These are phyloP conservation scores for Xylocopa sonorina DNA, from an alignment of 1,140 invertebrate species.

Conservation along the genomic window DNA sequence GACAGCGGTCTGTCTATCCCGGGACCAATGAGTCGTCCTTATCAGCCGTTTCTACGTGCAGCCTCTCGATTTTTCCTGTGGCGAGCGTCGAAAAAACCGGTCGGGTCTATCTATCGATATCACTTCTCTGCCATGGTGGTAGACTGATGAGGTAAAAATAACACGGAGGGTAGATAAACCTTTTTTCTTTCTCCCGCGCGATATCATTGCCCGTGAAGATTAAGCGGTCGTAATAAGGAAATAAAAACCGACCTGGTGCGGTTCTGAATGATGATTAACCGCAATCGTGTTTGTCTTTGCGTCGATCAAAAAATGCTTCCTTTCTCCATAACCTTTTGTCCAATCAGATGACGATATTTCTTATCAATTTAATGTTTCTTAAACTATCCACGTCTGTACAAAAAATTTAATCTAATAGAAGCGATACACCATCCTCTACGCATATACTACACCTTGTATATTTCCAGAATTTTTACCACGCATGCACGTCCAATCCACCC, in stretches of 20 bases:
- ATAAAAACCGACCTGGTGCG: constrained; percentile 36
- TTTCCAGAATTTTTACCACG: too few relatives aligned
- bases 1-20: constrained; percentile 71
- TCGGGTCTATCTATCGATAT: constrained; percentile 68
- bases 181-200: constrained; percentile 51
- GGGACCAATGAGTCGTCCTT: constrained; percentile 70
- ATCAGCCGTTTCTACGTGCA: constrained; percentile 60
- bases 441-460: too few relatives aligned
- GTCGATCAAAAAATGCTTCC: neutral
- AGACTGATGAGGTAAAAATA: constrained; percentile 73
- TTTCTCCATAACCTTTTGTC: neutral
- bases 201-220: constrained; percentile 61
- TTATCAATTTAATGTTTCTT: too few relatives aligned
- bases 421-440: too few relatives aligned
- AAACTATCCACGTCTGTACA: too few relatives aligned
- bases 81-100: constrained; percentile 56
- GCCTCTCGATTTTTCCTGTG: constrained; percentile 60
- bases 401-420: too few relatives aligned
- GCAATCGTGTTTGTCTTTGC: constrained; percentile 13
- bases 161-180: constrained; percentile 69
- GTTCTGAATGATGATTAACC: constrained; percentile 39
- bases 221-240: constrained; percentile 61
- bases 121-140: constrained; percentile 70
- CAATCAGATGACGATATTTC: neutral
- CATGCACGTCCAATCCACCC: too few relatives aligned